A percentile compares a stretch with the other conserved stretches of the same genome.
These are phyloP conservation scores for Myrmecobius fasciatus DNA, from an alignment of 2,113 vertebrate species.

Conservation along the genomic window DNA sequence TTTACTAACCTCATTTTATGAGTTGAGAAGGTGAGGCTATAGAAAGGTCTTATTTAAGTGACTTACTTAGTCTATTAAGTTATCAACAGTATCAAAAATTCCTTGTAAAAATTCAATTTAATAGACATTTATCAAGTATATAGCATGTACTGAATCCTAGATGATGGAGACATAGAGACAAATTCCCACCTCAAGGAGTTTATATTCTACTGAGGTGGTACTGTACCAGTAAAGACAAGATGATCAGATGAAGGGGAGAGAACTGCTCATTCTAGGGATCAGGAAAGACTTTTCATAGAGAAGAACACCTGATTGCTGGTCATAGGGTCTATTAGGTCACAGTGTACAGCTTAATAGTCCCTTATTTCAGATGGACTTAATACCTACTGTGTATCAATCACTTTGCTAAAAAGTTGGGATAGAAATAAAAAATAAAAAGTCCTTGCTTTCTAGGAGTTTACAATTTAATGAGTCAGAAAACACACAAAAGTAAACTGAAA, in stretches of 20 bases:
- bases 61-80: background rate
- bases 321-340: background rate
- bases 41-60: background rate
- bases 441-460: background rate
- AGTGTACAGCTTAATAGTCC: background rate
- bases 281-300: background rate
- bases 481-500: background rate
- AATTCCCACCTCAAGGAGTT: background rate
- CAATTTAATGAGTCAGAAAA: background rate
- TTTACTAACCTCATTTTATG: constrained; percentile 9
- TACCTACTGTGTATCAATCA: background rate
- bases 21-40: background rate
- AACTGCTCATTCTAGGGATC: background rate
- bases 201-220: background rate
- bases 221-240: background rate
- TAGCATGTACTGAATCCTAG: background rate
- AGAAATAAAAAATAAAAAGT: background rate
- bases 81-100: background rate
- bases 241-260: background rate
- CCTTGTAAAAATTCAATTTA: background rate
- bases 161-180: background rate
- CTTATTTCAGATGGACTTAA: background rate
- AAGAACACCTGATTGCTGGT: background rate
- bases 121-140: background rate
- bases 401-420: background rate